phyloP scores from a whole-genome alignment of 2,797 vertebrate genomes.

The Scolopax bukidnonensis region DNA sequence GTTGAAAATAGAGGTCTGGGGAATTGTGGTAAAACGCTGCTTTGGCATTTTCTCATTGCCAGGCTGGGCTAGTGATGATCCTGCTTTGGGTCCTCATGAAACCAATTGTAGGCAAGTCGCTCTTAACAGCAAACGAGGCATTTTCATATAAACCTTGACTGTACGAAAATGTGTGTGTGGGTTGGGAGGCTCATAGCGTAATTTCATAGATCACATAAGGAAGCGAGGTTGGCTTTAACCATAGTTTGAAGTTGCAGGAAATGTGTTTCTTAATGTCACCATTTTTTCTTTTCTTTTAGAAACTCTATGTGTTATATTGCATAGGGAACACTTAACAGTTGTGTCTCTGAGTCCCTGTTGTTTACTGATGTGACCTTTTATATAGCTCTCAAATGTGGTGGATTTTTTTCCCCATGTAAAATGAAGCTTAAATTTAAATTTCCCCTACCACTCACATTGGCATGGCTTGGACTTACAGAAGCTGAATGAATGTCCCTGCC shows the following conservation, averaged over 20 bases:
- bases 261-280: conserved; percentile 50
- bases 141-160: conserved; percentile 12
- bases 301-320: neutral
- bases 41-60: conserved; percentile 51
- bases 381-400: neutral
- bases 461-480: neutral
- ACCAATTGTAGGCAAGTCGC: conserved; percentile 15
- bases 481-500: neutral
- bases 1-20: conserved; percentile 50
- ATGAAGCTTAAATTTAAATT: conserved; percentile 27
- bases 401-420: neutral
- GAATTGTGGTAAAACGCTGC: conserved; percentile 58
- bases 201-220: conserved; percentile 49
- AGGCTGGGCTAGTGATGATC: neutral
- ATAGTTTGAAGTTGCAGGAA: neutral
- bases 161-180: neutral
- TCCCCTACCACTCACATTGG: neutral
- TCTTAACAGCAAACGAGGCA: conserved; percentile 15
- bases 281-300: conserved; percentile 30
- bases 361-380: conserved; percentile 64
- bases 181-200: neutral
- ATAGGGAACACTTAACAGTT: conserved; percentile 5
- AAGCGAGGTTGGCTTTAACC: conserved; percentile 22
- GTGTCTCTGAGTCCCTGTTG: conserved; percentile 45
- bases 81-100: conserved; percentile 49